Conservation (phyloP, 1,140 invertebrate genomes). For the Atta colombica region DNA sequence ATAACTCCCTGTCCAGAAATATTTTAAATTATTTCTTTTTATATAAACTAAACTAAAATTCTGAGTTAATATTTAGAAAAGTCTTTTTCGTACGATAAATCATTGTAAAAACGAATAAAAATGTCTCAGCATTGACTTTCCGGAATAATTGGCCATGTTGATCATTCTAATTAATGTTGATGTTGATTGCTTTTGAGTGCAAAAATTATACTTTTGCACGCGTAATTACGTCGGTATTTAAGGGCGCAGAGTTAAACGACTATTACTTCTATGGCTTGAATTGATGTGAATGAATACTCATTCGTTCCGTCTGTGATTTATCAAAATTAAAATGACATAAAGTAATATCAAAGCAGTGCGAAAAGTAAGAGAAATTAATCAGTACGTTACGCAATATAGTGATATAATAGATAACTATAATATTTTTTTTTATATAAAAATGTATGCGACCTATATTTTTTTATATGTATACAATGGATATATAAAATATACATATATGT, state of each 20-base stretch:
- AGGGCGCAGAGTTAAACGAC: conserved; percentile 9
- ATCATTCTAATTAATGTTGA: conserved; percentile 3
- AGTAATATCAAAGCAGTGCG: background rate
- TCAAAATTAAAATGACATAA: conserved; percentile 8
- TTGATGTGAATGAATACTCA: conserved; percentile 1
- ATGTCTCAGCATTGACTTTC: background rate
- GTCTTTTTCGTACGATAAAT: background rate
- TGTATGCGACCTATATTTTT: background rate
- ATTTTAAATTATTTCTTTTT: background rate
- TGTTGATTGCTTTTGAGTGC: background rate
- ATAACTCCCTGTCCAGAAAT: background rate
- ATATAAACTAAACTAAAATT: background rate
- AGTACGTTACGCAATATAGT: background rate
- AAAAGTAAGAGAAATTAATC: conserved; percentile 20
- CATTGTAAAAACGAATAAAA: background rate
- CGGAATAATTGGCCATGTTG: background rate
- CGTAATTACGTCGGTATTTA: conserved; percentile 32
- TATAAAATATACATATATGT: background rate
- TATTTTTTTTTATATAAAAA: background rate
- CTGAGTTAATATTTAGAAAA: background rate
- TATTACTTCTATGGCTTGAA: background rate
- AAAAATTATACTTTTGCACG: background rate
- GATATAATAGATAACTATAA: background rate
- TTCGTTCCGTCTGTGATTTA: conserved; percentile 18
- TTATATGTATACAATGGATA: background rate